Percentiles rank a stretch among this genome's conserved stretches.
Conservation (phyloP, 2,797 vertebrate genomes). For the Brachyrhaphis roseni region DNA sequence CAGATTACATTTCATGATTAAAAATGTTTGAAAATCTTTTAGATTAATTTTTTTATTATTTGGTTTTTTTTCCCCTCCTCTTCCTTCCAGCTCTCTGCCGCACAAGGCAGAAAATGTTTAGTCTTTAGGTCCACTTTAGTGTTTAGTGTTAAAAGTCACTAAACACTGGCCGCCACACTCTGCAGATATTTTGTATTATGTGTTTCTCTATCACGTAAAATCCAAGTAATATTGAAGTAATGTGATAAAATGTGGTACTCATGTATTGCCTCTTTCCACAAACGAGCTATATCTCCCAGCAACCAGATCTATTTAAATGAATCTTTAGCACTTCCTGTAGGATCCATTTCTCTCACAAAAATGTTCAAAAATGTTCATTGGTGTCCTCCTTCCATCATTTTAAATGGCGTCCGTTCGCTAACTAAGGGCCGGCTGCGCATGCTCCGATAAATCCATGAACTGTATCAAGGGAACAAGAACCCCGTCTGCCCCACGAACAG, state of each 20-base stretch:
- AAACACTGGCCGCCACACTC: too few species aligned
- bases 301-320: neutral
- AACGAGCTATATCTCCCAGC: conserved; percentile 1
- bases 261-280: neutral
- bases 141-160: too few species aligned
- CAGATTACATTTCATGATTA: too few species aligned
- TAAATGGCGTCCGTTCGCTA: neutral
- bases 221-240: neutral
- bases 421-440: neutral
- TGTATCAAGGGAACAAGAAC: neutral
- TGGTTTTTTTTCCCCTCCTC: too few species aligned
- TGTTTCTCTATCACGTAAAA: neutral
- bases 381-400: neutral
- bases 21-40: too few species aligned
- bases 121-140: too few species aligned
- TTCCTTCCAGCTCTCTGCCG: too few species aligned
- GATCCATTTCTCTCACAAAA: conserved; percentile 4
- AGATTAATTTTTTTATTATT: too few species aligned
- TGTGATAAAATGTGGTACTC: neutral
- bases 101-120: too few species aligned
- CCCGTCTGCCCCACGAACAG: neutral
- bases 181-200: too few species aligned
- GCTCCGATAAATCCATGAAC: conserved; percentile 7
- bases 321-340: neutral
- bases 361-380: neutral